Base-by-base conservation (phyloP, 2,888 invertebrate genomes). In the Caenorhabditis sp. region DNA sequence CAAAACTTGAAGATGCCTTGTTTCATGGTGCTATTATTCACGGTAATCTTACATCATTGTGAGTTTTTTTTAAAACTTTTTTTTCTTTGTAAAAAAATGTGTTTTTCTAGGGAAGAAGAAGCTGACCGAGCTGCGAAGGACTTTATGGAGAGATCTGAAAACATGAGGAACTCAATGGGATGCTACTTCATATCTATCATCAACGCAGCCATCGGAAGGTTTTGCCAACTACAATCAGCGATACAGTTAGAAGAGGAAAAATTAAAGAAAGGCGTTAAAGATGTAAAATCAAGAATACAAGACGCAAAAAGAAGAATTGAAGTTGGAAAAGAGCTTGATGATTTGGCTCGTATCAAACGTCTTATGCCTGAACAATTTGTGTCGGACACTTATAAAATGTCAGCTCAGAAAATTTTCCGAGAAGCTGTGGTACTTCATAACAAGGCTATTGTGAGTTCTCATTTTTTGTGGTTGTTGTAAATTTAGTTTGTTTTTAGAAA, bases 351-450 rank as follows among this genome's bases (percentile, higher is more conserved):
- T 5, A 55, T 8, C 26, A 24, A 14, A 26, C 1, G 1, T 23
- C 17, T 55, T 14, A 55, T 55, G 55, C 55, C 55, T 4, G 55
- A 55, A 55, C 17, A 26, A 26, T 55, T 55, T 26, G 55, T 55
- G 8, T 4, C 55, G 14, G 17, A 55, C 26, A 55, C 23, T 26
- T 55, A 55, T 26, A 55, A 55, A 55, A 14, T 26, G 27, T 55
- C 55, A 4, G 55, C 55, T 1, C 55, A 55, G 17, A 55, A 55
- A 55, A 55, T 55, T 1, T 55, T 55, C 17, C 3, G 55, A 24
- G 55, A 55, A 26, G 55, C 55, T 26, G 10, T 26, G 3, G 17
- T 4, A 26, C 26, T 26, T 26, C 55, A 55, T 17, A 55, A 55
- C 17, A 5, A 8, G 10, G 17, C 55, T 3, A 55, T 26, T 24